Percentiles rank a stretch among this genome's conserved stretches.
Conservation (phyloP, 2,888 invertebrate genomes). For the Pterostichus madidus region DNA sequence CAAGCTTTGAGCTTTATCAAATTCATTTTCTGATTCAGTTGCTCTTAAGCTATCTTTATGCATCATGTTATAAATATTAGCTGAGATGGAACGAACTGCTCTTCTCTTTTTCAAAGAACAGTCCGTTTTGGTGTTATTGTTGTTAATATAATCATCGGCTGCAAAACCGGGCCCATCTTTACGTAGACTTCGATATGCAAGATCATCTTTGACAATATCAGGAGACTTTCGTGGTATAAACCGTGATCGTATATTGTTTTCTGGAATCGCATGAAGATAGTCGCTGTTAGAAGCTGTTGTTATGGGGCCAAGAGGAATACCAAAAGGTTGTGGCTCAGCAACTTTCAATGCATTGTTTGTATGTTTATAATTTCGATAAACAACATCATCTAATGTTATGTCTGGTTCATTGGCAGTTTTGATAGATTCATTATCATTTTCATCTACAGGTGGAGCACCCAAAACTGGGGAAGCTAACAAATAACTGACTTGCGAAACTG, state of each 20-base stretch:
- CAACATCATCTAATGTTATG: constrained; percentile 90
- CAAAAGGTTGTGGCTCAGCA: constrained; percentile 92
- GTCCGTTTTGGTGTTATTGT: constrained; percentile 78
- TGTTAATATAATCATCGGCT: constrained; percentile 78
- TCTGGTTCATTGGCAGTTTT: constrained; percentile 84
- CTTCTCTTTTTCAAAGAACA: constrained; percentile 86
- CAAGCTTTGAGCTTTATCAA: constrained; percentile 81
- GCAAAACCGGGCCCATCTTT: constrained; percentile 84
- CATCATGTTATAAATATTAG: constrained; percentile 89
- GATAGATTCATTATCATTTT: constrained; percentile 75
- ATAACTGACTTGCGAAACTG: constrained; percentile 82
- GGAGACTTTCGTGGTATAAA: constrained; percentile 86
- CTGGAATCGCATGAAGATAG: constrained; percentile 89
- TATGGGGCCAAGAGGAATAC: constrained; percentile 92
- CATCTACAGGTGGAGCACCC: constrained; percentile 79
- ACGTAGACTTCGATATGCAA: constrained; percentile 90
- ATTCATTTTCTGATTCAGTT: constrained; percentile 79
- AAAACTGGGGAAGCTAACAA: constrained; percentile 85
- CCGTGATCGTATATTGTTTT: constrained; percentile 80
- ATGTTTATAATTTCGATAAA: constrained; percentile 88
- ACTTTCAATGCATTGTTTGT: constrained; percentile 86
- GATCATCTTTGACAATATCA: constrained; percentile 91
- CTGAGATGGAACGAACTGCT: constrained; percentile 90
- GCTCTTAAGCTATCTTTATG: constrained; percentile 80
- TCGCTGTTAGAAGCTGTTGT: constrained; percentile 89